A percentile compares a stretch with the other conserved stretches of the same genome.
Evolutionary conservation across 2,113 vertebrate genomes (phyloP).

Genomic region (Barbus barbus): DNA sequence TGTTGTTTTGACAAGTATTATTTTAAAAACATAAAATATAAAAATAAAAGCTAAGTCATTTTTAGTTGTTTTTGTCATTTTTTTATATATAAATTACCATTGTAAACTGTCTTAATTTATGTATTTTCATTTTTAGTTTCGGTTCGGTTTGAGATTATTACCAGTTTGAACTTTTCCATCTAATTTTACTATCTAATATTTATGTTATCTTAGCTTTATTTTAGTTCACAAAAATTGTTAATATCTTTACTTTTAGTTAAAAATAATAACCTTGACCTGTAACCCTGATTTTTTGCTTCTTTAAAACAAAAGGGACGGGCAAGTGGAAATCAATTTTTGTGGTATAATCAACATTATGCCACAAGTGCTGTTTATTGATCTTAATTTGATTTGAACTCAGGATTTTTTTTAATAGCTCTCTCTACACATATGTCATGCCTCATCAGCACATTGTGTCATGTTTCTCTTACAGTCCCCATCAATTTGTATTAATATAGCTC

Average conservation of each 20-base stretch:
- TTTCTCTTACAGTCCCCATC: slow-evolving; percentile 1
- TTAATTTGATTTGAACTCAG: background rate
- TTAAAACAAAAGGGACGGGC: background rate
- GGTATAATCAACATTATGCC: too few species aligned
- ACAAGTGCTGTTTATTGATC: background rate
- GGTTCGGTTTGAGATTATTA: background rate
- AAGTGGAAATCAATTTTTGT: background rate
- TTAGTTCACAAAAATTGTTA: background rate
- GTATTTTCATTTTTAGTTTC: background rate
- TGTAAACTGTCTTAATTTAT: background rate
- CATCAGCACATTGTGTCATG: slow-evolving; percentile 3
- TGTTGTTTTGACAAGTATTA: too few species aligned
- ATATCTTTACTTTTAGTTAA: background rate
- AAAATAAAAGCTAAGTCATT: too few species aligned
- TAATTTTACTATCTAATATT: too few species aligned
- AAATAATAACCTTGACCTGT: background rate
- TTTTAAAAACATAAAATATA: too few species aligned
- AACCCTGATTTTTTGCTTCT: background rate
- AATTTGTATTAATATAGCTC: slow-evolving; percentile 25
- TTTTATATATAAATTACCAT: too few species aligned
- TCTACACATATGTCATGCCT: slow-evolving; percentile 4
- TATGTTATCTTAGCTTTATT: too few species aligned
- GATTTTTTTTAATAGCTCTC: background rate
- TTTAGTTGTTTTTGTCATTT: too few species aligned
- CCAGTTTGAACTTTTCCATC: too few species aligned